Evolutionary conservation across 2,113 vertebrate species (phyloP).

Genomic region (Eleginops maclovinus): DNA sequence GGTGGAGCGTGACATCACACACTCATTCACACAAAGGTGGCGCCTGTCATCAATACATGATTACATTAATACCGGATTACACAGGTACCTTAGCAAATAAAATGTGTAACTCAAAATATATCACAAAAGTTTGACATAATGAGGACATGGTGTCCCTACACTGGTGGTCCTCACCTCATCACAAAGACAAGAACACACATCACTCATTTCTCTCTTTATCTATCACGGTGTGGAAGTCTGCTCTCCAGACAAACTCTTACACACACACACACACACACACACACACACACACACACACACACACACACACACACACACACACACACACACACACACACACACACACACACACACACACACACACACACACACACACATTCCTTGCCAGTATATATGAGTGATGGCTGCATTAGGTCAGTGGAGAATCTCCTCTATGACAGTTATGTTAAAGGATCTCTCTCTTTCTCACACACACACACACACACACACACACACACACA

Average conservation of each 20-base stretch:
- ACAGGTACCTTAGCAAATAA: neutral
- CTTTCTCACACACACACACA: neutral
- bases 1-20: no score
- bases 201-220: conserved; percentile 1
- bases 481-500: neutral
- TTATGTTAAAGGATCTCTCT: conserved; percentile 71
- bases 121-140: neutral
- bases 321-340: neutral
- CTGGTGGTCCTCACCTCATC: neutral
- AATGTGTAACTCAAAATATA: no score
- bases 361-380: conserved; percentile 8
- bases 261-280: neutral
- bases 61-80: neutral
- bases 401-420: conserved; percentile 72
- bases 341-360: neutral
- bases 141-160: neutral
- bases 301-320: no score
- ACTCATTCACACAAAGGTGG: no score
- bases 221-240: conserved; percentile 26
- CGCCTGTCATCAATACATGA: no score
- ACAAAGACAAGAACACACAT: neutral
- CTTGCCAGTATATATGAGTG: conserved; percentile 58
- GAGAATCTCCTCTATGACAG: conserved; percentile 66
- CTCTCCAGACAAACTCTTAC: conserved; percentile 31
- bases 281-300: no score